Base-by-base conservation (phyloP, 2,113 vertebrate genomes). In the Egretta garzetta region DNA sequence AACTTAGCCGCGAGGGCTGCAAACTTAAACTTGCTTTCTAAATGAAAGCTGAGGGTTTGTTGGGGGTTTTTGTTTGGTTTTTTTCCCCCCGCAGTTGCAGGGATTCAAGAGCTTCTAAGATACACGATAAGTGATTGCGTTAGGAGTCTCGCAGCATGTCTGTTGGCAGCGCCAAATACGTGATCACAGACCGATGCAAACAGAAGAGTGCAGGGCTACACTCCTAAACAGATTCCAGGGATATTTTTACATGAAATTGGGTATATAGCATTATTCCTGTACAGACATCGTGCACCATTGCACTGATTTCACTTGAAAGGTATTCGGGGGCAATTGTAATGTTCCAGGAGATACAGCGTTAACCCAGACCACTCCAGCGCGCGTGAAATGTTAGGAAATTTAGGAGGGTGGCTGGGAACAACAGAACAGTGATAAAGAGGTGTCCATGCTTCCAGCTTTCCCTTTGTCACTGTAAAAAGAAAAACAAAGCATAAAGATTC, bases 311-410 rank as follows among this genome's bases (percentile, higher is more conserved):
- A 3, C 55, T 30, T 15, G 37, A 27, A 77, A 49, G 64, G 10
- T 68, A 6, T 62, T 52, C 16, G 23, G 18, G 17, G 22, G 37
- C 72, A 66, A 14, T 7, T 49, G 20, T 49, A 23, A 28, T 33
- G 33, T 32, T 3, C 26, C 5, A 17, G 35, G 28, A 96, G 71
- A 47, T n/a, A 9, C 4, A n/a, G 23, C 32, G 26, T 76, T 88
- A 86, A 76, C 39, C 33, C 49, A 26, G 67, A 59, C 5, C 32
- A 1, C 49, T 80, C 59, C 50, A 49, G 8, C 75, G 71, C 1
- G 0, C 1, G 1, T 47, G 74, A 52, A 26, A 4, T 0, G 5
- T 47, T 68, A 15, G n/a, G n/a, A n/a, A n/a, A 28, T 76, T 80
- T 3, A 33, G 75, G 45, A 80, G 33, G 26, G 35, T 35, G 72